Evolutionary conservation across 2,113 vertebrate genomes (phyloP).

Genomic region (Phyllostomus hastatus): DNA sequence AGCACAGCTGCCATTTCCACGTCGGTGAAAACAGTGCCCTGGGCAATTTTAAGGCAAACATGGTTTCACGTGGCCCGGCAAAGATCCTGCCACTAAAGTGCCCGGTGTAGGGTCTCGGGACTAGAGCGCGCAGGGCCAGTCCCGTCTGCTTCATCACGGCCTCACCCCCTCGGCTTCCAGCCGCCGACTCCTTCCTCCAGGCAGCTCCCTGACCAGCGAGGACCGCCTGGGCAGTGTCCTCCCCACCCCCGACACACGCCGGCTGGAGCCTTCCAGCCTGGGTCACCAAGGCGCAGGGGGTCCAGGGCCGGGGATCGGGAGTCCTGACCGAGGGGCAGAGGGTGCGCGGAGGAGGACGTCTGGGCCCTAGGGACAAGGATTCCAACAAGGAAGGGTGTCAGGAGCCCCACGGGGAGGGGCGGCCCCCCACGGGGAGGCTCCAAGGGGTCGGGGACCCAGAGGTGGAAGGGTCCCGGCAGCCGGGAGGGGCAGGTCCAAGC

Average conservation of each 20-base stretch:
- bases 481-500: neutral
- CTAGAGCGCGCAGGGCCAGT: neutral
- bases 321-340: neutral
- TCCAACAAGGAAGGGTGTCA: neutral
- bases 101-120: neutral
- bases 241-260: fast-evolving
- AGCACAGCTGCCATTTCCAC: neutral
- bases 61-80: neutral
- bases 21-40: neutral
- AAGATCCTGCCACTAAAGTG: neutral
- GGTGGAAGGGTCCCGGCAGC: no score
- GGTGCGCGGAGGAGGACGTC: neutral
- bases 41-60: neutral
- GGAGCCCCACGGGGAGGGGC: neutral
- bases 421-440: no score
- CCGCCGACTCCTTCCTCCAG: neutral
- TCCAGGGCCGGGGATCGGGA: neutral
- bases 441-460: neutral
- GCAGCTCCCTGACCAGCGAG: neutral
- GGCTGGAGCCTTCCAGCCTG: neutral
- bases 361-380: no score
- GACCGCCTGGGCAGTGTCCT: neutral
- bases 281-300: neutral
- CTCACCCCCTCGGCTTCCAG: no score
- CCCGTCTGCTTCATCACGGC: neutral